These are phyloP conservation scores for Nesogale talazaci DNA, from an alignment of 2,113 vertebrate species.

Conservation along the genomic window DNA sequence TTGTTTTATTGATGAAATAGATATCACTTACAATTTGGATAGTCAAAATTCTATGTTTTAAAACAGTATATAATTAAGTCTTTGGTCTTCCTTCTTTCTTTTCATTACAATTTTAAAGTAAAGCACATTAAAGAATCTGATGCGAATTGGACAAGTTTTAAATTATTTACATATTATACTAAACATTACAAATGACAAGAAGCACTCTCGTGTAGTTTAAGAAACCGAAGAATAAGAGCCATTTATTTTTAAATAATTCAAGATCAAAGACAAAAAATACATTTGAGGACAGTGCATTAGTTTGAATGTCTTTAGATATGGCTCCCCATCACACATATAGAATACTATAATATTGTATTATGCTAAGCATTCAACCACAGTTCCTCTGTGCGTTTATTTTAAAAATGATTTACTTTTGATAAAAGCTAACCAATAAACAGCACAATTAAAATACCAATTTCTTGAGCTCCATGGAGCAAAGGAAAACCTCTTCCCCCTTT, in stretches of 20 bases:
- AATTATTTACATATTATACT: background rate
- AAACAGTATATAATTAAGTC: background rate
- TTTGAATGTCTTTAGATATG: background rate
- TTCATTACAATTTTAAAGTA: background rate
- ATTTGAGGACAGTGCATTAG: background rate
- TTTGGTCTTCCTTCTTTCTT: background rate
- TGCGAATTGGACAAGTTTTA: background rate
- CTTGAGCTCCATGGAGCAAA: background rate
- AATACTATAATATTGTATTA: background rate
- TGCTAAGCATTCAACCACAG: background rate
- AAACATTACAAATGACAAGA: background rate
- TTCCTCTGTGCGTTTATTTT: background rate
- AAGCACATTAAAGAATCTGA: background rate
- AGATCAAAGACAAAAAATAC: background rate
- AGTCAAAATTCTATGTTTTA: background rate
- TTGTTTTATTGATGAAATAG: slow-evolving; percentile 3
- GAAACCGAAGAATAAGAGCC: too few relatives aligned
- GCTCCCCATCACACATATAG: background rate
- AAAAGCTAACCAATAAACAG: background rate
- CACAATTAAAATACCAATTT: background rate
- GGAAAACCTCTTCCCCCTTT: too few relatives aligned
- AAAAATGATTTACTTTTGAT: background rate
- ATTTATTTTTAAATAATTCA: slow-evolving; percentile 5
- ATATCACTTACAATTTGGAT: background rate
- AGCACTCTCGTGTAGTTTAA: background rate